Evolutionary conservation across 1,140 invertebrate genomes (phyloP).

Genomic region (Hermatobates lingyangjiaoensis): DNA sequence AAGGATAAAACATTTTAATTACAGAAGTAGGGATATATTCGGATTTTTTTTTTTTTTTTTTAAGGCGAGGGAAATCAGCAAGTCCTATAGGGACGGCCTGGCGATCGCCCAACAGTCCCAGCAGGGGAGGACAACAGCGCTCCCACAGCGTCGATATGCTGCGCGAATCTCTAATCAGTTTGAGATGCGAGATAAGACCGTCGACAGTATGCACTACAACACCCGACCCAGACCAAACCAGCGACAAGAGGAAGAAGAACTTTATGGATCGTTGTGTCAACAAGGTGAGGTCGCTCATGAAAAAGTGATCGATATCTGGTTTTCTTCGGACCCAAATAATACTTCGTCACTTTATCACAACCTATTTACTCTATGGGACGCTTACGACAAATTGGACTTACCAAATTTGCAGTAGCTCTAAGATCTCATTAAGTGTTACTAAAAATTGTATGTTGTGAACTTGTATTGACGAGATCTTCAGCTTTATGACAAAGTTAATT

Average conservation of each 20-base stretch:
- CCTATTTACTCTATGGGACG: too few relatives aligned
- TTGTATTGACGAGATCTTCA: too few relatives aligned
- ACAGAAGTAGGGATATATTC: too few relatives aligned
- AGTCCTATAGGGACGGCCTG: slow-evolving; percentile 32
- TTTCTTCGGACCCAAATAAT: background rate
- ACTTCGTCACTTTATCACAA: too few relatives aligned
- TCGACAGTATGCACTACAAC: background rate
- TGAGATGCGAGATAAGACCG: slow-evolving; percentile 5
- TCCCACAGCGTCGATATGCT: slow-evolving; percentile 3
- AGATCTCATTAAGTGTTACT: too few relatives aligned
- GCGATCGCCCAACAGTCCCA: slow-evolving; percentile 20
- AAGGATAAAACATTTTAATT: too few relatives aligned
- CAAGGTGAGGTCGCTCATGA: slow-evolving; percentile 50
- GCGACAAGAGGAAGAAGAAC: slow-evolving; percentile 28
- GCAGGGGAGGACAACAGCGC: background rate
- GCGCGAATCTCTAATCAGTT: background rate
- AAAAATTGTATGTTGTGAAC: too few relatives aligned
- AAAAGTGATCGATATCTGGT: slow-evolving; percentile 27
- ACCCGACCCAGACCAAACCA: too few relatives aligned
- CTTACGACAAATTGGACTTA: background rate
- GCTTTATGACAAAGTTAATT: too few relatives aligned
- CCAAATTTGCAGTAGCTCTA: too few relatives aligned
- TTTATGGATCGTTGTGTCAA: slow-evolving; percentile 61
- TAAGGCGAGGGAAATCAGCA: slow-evolving; percentile 38
- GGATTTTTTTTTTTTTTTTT: slow-evolving; percentile 20